A percentile compares a stretch with the other conserved stretches of the same genome.
phyloP scores from a whole-genome alignment of 2,888 invertebrate species.

The Diarsia rubi region DNA sequence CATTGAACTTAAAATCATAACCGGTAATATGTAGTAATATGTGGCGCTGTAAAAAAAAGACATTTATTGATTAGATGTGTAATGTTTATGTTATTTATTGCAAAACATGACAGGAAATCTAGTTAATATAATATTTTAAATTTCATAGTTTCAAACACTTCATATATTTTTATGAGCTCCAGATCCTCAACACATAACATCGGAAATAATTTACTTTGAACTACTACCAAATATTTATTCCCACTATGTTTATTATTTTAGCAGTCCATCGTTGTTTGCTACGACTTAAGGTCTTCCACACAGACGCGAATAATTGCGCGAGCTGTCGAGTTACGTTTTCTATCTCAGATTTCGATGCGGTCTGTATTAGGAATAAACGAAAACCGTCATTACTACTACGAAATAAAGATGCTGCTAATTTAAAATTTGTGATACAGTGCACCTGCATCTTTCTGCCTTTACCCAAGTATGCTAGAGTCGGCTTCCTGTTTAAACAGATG shows the following conservation, averaged over 20 bases:
- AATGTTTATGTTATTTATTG: not conserved
- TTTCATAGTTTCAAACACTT: not conserved
- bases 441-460: too few relatives aligned
- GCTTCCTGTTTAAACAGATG: too few relatives aligned
- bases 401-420: too few relatives aligned
- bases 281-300: not conserved
- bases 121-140: not conserved
- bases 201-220: conserved; percentile 24
- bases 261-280: not conserved
- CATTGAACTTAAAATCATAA: too few relatives aligned
- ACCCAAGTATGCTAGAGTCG: too few relatives aligned
- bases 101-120: not conserved
- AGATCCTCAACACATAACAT: conserved; percentile 24
- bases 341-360: not conserved
- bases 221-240: conserved; percentile 36
- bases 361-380: too few relatives aligned
- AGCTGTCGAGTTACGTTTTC: not conserved
- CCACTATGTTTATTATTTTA: conserved; percentile 26
- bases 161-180: conserved; percentile 8
- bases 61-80: too few relatives aligned
- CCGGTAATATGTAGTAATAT: too few relatives aligned
- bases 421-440: too few relatives aligned
- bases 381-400: too few relatives aligned
- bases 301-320: too few relatives aligned
- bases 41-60: too few relatives aligned